Base-by-base conservation (phyloP, 2,888 invertebrate species). In the Amphipoea lucens region DNA sequence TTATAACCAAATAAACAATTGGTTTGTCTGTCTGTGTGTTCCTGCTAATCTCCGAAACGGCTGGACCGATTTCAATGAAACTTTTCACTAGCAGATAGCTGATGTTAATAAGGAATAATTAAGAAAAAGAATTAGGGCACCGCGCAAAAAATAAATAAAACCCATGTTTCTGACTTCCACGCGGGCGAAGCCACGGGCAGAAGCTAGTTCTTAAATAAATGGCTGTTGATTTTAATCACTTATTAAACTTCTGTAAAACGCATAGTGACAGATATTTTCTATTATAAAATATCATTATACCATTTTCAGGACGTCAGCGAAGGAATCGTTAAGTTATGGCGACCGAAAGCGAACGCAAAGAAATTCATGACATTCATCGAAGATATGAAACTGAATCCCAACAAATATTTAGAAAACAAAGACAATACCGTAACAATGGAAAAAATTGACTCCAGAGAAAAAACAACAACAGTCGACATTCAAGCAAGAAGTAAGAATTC, bases 241-340 rank as follows among this genome's bases (percentile, higher is more conserved):
- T 51, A 23, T 23, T 51, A 1, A 36, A 40, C 14, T 70, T 40
- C 23, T 54, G 54, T 51, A 4, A 57, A 17, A 57, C 29, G 12
- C 12, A 48, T 20, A 29, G 4, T 23, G 12, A 36, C 4, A 29
- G 20, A 29, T 48, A 9, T 70, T 57, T 57, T 45, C 42, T 36
- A 14, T 7, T 36, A 42, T 29, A 42, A 65, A 45, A 5, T 11
- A 42, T 40, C 0, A 11, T 29, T 2, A 51, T 4, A 51, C 5
- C 29, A 67, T 63, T 91, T 94, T 84, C 92, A 97, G 96, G 93
- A 94, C 76, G 91, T 96, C 81, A 94, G 95, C 57, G 96, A 96
- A 90, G 96, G 95, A 70, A 92, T 95, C 54, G 92, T 96, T 3
- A 96, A 96, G 83, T 86, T 96, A 87, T 96, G 96, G 96, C 91